A percentile compares a stretch with the other conserved stretches of the same genome.
Evolutionary conservation across 1,140 invertebrate genomes (phyloP).

Genomic region (Acromyrmex heyeri): DNA sequence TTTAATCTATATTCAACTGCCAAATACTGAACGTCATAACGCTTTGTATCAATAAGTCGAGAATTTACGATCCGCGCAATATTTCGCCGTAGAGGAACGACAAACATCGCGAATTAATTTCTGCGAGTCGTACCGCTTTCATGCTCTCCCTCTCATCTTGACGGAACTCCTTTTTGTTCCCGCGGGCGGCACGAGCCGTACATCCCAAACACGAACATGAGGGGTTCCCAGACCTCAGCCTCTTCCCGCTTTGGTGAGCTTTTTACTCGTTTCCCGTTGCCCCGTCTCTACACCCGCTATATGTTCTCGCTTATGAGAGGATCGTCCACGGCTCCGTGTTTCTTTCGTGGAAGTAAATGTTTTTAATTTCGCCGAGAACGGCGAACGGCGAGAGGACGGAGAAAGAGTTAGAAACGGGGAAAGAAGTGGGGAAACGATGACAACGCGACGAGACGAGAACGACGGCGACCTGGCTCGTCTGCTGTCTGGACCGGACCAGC

Average conservation of each 20-base stretch:
- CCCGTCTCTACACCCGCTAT: constrained; percentile 58
- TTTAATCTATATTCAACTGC: neutral
- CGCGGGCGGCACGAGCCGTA: constrained; percentile 58
- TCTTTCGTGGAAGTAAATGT: constrained; percentile 78
- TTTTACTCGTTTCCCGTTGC: constrained; percentile 61
- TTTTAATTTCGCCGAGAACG: constrained; percentile 76
- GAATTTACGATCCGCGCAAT: constrained; percentile 11
- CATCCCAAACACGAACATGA: constrained; percentile 61
- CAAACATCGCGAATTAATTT: constrained; percentile 68
- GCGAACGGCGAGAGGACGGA: constrained; percentile 20
- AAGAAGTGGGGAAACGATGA: constrained; percentile 54
- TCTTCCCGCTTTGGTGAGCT: constrained; percentile 52
- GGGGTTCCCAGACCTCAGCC: constrained; percentile 16
- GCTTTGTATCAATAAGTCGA: constrained; percentile 30
- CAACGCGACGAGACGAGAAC: constrained; percentile 52
- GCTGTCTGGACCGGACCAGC: constrained; percentile 38
- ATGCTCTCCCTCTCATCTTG: constrained; percentile 41
- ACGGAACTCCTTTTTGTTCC: constrained; percentile 46
- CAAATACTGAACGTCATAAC: neutral
- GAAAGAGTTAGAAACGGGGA: neutral
- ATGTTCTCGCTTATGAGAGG: constrained; percentile 77
- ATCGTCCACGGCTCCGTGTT: constrained; percentile 67
- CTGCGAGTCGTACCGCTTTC: constrained; percentile 24
- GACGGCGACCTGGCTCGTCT: constrained; percentile 41
- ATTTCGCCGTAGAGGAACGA: constrained; percentile 21